A percentile compares a stretch with the other conserved stretches of the same genome.
Conservation (phyloP, 2,797 vertebrate species). For the Premnoplex brunnescens region DNA sequence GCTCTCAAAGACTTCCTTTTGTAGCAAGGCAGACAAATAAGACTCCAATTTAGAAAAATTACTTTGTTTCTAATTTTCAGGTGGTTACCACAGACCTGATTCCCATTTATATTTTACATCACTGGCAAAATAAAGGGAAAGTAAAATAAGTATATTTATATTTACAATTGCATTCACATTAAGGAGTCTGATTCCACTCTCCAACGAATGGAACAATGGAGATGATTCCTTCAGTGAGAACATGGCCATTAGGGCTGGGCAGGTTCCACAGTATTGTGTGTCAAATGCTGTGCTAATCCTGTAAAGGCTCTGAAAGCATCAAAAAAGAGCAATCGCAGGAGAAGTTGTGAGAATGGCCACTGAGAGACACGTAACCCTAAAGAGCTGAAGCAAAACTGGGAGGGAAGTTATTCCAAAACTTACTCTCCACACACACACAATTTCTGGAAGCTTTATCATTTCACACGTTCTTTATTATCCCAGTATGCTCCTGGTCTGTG, state of each 20-base stretch:
- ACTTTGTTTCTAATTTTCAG: not conserved
- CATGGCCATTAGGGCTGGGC: not conserved
- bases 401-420: not conserved
- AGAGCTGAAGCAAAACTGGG: not conserved
- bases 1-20: constrained; percentile 6
- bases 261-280: rapidly evolving
- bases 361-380: not conserved
- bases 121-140: not conserved
- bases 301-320: not conserved
- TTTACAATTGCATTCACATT: not conserved
- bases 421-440: not conserved
- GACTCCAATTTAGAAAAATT: not conserved
- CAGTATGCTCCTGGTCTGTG: not conserved
- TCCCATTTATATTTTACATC: not conserved
- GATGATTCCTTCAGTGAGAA: not conserved
- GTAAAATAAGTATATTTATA: not conserved
- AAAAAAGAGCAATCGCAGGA: not conserved
- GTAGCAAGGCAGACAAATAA: not conserved
- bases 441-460: not conserved
- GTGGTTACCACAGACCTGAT: not conserved
- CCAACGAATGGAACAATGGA: not conserved
- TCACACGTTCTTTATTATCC: rapidly evolving
- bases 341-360: not conserved
- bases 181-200: not conserved
- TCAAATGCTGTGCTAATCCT: not conserved